Conservation (phyloP, 2,797 vertebrate genomes). For the Benthosema pterotum region DNA sequence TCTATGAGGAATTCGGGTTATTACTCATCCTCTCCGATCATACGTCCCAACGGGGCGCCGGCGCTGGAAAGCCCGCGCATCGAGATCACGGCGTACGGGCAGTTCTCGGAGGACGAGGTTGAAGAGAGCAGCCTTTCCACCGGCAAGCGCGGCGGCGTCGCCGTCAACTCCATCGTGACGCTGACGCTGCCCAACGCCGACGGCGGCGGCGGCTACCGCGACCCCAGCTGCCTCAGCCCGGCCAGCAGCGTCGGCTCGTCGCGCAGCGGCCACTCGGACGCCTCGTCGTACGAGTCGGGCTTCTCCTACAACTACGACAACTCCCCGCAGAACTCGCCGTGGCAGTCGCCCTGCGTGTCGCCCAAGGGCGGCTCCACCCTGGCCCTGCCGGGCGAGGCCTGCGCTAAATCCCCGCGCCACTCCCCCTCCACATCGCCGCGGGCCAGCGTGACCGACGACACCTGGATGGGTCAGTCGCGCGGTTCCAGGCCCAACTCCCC, state of each 20-base stretch:
- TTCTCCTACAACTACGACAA: constrained; percentile 91
- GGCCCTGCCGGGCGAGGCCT: constrained; percentile 73
- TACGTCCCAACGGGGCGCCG: constrained; percentile 87
- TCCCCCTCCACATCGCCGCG: constrained; percentile 89
- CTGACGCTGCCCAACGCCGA: constrained; percentile 89
- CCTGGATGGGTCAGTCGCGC: constrained; percentile 81
- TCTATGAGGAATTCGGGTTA: constrained; percentile 81
- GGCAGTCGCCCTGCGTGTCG: constrained; percentile 96
- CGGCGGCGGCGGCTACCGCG: constrained; percentile 90
- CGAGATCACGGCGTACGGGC: constrained; percentile 94
- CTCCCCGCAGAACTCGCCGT: constrained; percentile 94
- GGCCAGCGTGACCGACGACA: constrained; percentile 87
- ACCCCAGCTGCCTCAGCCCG: constrained; percentile 94
- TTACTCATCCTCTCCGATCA: constrained; percentile 79
- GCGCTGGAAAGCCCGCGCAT: constrained; percentile 94
- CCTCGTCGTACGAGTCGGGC: constrained; percentile 93
- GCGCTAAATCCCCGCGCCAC: constrained; percentile 86
- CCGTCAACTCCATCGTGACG: constrained; percentile 88
- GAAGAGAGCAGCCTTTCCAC: constrained; percentile 83
- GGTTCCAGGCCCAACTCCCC: constrained; percentile 88
- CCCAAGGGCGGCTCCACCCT: constrained; percentile 90
- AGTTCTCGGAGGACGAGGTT: constrained; percentile 87
- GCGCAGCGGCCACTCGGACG: constrained; percentile 95
- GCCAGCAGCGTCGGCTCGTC: constrained; percentile 97
- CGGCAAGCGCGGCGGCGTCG: constrained; percentile 79